Evolutionary conservation across 1,140 invertebrate species (phyloP).

Genomic region (Aleiodes sp.): DNA sequence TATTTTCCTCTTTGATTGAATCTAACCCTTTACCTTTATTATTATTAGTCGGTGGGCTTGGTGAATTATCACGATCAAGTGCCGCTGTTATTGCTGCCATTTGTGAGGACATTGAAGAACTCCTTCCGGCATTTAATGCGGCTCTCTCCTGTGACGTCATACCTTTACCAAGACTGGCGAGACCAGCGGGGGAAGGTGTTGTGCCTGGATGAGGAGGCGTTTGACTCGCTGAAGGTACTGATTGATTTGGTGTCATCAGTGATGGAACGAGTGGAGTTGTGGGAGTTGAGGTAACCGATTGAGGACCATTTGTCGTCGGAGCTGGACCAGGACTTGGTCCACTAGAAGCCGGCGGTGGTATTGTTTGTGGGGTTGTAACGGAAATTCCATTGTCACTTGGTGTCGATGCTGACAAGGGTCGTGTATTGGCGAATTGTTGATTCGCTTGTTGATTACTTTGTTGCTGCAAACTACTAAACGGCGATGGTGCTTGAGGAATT

Average conservation of each 20-base stretch:
- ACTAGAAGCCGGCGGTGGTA: conserved; percentile 55
- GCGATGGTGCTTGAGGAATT: conserved; percentile 65
- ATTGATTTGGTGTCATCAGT: conserved; percentile 60
- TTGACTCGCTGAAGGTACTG: conserved; percentile 57
- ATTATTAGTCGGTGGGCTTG: conserved; percentile 69
- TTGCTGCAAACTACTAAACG: conserved; percentile 60
- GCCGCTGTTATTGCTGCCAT: conserved; percentile 77
- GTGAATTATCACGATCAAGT: conserved; percentile 74
- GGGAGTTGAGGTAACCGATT: conserved; percentile 59
- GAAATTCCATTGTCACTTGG: conserved; percentile 56
- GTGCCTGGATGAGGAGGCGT: conserved; percentile 62
- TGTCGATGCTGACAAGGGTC: conserved; percentile 56
- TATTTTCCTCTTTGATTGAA: conserved; percentile 74
- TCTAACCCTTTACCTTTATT: conserved; percentile 72
- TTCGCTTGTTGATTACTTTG: conserved; percentile 49
- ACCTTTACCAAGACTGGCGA: conserved; percentile 62
- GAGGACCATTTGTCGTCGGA: conserved; percentile 58
- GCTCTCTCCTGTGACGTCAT: conserved; percentile 64
- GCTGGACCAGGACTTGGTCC: conserved; percentile 57
- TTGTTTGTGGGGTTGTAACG: conserved; percentile 55
- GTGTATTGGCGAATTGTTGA: conserved; percentile 55
- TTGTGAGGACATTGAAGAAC: conserved; percentile 72
- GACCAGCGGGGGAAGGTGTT: conserved; percentile 59
- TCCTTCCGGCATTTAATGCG: conserved; percentile 63
- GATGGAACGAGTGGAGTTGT: conserved; percentile 61